These are phyloP conservation scores for Suncus etruscus DNA, from an alignment of 2,113 vertebrate genomes.

Conservation along the genomic window DNA sequence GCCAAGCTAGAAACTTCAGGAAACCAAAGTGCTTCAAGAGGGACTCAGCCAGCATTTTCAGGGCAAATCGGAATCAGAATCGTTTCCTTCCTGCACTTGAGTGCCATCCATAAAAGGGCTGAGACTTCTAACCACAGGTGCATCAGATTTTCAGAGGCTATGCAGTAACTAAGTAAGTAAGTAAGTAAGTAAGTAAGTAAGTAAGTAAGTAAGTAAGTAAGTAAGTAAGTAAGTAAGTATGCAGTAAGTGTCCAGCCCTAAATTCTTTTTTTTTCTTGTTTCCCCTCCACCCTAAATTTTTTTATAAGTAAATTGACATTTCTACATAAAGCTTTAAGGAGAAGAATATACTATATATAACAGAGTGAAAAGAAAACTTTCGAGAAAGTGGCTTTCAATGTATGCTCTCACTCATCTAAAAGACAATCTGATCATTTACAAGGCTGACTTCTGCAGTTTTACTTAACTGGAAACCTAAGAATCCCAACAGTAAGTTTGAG, in stretches of 20 bases:
- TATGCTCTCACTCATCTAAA: conserved; percentile 34
- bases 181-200: too few species aligned
- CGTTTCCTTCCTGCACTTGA: conserved; percentile 53
- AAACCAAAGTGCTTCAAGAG: conserved; percentile 41
- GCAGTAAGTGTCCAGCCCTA: conserved; percentile 17
- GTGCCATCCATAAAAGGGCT: conserved; percentile 18
- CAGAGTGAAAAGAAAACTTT: not conserved
- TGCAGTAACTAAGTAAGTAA: too few species aligned
- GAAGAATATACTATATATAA: not conserved
- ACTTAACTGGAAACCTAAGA: not conserved
- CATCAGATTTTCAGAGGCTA: conserved; percentile 35
- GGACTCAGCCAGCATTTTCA: conserved; percentile 21
- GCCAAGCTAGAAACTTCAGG: conserved; percentile 55
- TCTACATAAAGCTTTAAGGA: conserved; percentile 37
- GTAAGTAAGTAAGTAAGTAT: too few species aligned
- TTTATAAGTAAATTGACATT: not conserved
- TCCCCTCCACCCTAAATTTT: too few species aligned
- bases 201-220: too few species aligned
- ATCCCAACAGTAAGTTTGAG: not conserved
- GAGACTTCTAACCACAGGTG: not conserved
- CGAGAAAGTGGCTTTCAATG: conserved; percentile 12
- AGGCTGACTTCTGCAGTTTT: not conserved
- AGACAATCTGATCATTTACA: conserved; percentile 22
- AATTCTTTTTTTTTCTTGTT: not conserved
- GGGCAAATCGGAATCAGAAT: conserved; percentile 35